Percentiles rank a stretch among this genome's conserved stretches.
Conservation (phyloP, 2,797 vertebrate genomes). For the Cyclura pinguis region DNA sequence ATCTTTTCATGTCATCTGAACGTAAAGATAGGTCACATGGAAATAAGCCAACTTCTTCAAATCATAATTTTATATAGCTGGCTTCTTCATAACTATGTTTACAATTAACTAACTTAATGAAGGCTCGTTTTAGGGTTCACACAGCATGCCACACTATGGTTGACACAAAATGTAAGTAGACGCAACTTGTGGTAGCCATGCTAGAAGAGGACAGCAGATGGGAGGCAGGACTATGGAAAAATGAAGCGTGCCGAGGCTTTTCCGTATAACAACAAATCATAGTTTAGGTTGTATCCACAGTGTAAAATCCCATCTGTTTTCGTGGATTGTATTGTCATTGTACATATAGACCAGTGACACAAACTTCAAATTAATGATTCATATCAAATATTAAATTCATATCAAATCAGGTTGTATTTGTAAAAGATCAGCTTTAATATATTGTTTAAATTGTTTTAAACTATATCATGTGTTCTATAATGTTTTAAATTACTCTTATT, state of each 20-base stretch:
- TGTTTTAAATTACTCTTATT: too few species aligned
- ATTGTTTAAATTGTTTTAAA: too few species aligned
- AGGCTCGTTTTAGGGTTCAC: not conserved
- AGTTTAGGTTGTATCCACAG: too few species aligned
- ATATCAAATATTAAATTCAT: not conserved
- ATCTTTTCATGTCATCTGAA: not conserved
- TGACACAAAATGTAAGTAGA: not conserved
- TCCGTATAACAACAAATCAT: not conserved
- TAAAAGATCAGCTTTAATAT: not conserved
- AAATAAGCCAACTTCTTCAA: not conserved
- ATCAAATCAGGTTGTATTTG: not conserved
- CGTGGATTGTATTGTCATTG: too few species aligned
- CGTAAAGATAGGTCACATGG: not conserved
- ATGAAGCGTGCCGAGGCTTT: not conserved
- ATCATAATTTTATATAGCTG: not conserved
- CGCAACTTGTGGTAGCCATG: not conserved
- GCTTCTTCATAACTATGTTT: not conserved
- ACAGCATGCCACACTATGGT: not conserved
- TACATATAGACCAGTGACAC: not conserved
- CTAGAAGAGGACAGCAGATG: not conserved
- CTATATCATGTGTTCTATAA: too few species aligned
- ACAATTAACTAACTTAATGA: not conserved
- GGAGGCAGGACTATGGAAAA: not conserved
- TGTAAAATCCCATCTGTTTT: not conserved
- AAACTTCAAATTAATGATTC: not conserved